These are phyloP conservation scores for Protodeltote pygarga DNA, from an alignment of 2,888 invertebrate genomes.

Conservation along the genomic window DNA sequence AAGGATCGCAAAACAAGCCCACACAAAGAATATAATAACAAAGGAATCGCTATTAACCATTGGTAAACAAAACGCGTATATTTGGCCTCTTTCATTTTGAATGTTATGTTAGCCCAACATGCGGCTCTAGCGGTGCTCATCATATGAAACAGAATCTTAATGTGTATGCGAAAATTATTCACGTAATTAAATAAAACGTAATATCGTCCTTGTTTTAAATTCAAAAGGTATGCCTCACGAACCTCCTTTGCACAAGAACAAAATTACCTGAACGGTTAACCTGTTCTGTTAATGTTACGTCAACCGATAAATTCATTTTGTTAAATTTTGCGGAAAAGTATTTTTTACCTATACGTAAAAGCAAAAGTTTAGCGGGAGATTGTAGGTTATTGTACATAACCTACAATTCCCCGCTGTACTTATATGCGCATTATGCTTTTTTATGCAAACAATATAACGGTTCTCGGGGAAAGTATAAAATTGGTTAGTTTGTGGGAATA, in stretches of 20 bases:
- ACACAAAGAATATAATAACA: constrained; percentile 8
- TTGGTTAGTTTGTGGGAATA: constrained; percentile 14
- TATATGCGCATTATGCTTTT: neutral
- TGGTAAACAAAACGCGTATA: constrained; percentile 5
- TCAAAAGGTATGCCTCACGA: constrained; percentile 1
- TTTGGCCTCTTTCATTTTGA: constrained; percentile 5
- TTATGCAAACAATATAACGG: neutral
- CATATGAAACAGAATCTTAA: constrained; percentile 11
- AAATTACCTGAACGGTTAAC: constrained; percentile 13
- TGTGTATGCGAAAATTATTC: neutral
- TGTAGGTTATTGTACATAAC: too few species aligned
- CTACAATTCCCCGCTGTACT: too few species aligned
- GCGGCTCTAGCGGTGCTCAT: neutral
- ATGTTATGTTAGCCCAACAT: constrained; percentile 9
- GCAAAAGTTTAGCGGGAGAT: too few species aligned
- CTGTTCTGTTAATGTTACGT: neutral
- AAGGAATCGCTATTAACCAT: constrained; percentile 20
- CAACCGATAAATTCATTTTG: constrained; percentile 8
- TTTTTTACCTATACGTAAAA: neutral
- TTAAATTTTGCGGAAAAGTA: neutral
- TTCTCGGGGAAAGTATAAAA: constrained; percentile 1
- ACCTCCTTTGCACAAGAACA: neutral
- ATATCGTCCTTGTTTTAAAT: neutral
- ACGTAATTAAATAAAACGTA: constrained; percentile 8
- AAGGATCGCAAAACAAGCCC: neutral